phyloP scores from a whole-genome alignment of 2,888 invertebrate genomes.

The Serrognathus titanus region DNA sequence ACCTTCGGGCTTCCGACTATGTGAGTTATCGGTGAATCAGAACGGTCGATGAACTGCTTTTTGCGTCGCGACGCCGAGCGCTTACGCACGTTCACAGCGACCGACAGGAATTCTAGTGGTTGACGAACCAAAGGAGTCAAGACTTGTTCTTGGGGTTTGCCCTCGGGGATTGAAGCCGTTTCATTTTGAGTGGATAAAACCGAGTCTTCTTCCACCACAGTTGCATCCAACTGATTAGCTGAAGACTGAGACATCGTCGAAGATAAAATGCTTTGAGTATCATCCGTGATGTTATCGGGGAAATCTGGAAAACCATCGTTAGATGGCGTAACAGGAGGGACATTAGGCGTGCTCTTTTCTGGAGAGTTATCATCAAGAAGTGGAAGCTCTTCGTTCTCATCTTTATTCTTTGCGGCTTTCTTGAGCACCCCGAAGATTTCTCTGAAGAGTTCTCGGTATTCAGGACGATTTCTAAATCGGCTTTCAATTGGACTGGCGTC shows the following conservation, averaged over 20 bases:
- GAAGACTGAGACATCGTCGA: constrained; percentile 73
- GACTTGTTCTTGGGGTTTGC: constrained; percentile 50
- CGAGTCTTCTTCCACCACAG: constrained; percentile 52
- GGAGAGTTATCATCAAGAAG: constrained; percentile 62
- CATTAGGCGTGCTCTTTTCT: constrained; percentile 49
- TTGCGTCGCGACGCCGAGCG: constrained; percentile 64
- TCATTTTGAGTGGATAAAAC: constrained; percentile 42
- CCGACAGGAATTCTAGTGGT: constrained; percentile 71
- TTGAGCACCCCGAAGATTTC: constrained; percentile 82
- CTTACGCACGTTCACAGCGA: constrained; percentile 64
- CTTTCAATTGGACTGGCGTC: constrained; percentile 77
- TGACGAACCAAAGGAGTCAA: constrained; percentile 67
- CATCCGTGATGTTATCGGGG: constrained; percentile 61
- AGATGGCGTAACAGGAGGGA: constrained; percentile 67
- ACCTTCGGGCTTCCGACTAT: constrained; percentile 60
- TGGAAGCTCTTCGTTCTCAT: constrained; percentile 73
- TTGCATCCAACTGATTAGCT: constrained; percentile 65
- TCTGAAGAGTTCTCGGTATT: constrained; percentile 75
- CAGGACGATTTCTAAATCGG: constrained; percentile 77
- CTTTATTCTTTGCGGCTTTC: constrained; percentile 79
- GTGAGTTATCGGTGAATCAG: constrained; percentile 66
- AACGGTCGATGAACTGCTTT: constrained; percentile 62
- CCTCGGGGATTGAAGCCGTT: constrained; percentile 40
- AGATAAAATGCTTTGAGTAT: constrained; percentile 71
- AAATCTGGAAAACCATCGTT: constrained; percentile 59